phyloP scores from a whole-genome alignment of 2,797 vertebrate species.

The Huso huso region DNA sequence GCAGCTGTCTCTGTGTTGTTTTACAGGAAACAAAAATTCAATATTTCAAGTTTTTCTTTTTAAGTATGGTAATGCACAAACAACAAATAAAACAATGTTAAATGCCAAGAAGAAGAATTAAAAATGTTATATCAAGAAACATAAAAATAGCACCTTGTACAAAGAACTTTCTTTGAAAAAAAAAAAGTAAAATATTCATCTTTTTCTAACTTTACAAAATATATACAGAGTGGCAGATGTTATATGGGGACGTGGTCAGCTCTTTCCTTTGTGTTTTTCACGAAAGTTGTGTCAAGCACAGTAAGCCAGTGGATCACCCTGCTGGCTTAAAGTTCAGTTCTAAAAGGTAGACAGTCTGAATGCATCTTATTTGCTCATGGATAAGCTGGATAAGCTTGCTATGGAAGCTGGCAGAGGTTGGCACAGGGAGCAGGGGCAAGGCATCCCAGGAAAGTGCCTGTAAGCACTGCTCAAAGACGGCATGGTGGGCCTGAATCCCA shows the following conservation, averaged over 20 bases:
- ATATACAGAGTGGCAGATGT: slow-evolving; percentile 39
- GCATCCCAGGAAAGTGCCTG: slow-evolving; percentile 66
- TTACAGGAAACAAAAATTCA: slow-evolving; percentile 1
- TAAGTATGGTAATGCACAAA: too few species aligned
- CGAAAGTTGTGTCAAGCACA: neutral
- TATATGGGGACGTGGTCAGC: too few species aligned
- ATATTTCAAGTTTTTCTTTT: neutral
- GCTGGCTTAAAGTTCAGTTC: slow-evolving; percentile 15
- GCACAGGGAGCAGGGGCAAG: slow-evolving; percentile 65
- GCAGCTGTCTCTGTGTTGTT: slow-evolving; percentile 22
- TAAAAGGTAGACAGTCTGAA: slow-evolving; percentile 11
- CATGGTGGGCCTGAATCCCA: slow-evolving; percentile 53
- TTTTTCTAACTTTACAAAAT: slow-evolving; percentile 19
- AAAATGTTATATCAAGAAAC: slow-evolving; percentile 24
- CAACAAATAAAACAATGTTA: neutral
- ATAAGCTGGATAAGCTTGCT: slow-evolving; percentile 53
- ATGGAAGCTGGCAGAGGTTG: slow-evolving; percentile 55
- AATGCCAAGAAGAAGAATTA: neutral
- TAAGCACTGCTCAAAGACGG: slow-evolving; percentile 49
- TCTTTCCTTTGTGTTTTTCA: slow-evolving; percentile 4
- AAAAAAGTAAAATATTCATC: neutral
- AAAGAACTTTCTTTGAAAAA: neutral
- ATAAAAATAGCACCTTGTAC: slow-evolving; percentile 9
- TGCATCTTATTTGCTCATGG: slow-evolving; percentile 56
- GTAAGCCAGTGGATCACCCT: too few species aligned